These are phyloP conservation scores for Megalops cyprinoides DNA, from an alignment of 2,797 vertebrate species.

Conservation along the genomic window DNA sequence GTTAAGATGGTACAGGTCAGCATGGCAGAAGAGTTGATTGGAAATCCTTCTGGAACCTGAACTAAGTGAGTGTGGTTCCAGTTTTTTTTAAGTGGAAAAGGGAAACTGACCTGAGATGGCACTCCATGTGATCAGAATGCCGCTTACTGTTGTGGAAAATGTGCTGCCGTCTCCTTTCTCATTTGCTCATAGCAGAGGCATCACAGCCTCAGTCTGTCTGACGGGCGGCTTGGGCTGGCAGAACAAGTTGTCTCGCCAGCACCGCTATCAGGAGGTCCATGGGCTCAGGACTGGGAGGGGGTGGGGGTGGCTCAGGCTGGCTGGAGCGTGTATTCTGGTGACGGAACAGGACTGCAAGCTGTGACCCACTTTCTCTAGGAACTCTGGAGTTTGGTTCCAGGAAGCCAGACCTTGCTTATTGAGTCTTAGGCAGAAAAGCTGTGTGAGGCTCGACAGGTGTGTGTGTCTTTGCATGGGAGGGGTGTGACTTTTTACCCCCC, in stretches of 20 bases:
- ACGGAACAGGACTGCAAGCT: not conserved
- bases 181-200: not conserved
- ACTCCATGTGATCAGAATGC: too few species aligned
- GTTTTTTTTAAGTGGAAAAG: not conserved
- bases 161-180: not conserved
- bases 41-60: too few species aligned
- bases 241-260: not conserved
- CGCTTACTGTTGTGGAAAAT: too few species aligned
- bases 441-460: slow-evolving; percentile 1
- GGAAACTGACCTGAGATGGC: not conserved
- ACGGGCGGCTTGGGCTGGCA: not conserved
- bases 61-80: not conserved
- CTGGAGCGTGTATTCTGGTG: not conserved
- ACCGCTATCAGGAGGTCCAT: not conserved
- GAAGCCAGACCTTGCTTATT: too few species aligned
- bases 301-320: not conserved
- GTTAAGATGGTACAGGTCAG: too few species aligned
- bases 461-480: not conserved
- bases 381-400: not conserved
- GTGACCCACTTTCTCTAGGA: not conserved
- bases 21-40: too few species aligned
- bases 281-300: not conserved
- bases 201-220: not conserved
- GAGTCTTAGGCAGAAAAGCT: not conserved
- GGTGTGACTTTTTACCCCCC: not conserved